Evolutionary conservation across 2,113 vertebrate species (phyloP).

Genomic region (Corythaixoides concolor): DNA sequence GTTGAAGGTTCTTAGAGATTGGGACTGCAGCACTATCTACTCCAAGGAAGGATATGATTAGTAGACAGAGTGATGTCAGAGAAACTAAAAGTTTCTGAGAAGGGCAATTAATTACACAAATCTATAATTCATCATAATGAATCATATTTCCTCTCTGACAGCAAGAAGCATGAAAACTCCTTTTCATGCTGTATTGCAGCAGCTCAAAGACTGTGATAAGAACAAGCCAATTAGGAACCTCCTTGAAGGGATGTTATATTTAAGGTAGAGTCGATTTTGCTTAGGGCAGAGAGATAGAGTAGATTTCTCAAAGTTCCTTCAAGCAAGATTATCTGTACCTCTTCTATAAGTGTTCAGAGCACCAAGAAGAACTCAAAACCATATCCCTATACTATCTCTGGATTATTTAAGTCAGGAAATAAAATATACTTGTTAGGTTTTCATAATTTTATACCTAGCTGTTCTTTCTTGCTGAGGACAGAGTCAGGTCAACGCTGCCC

Average conservation of each 20-base stretch:
- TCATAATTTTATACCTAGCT: not conserved
- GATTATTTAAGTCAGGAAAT: not conserved
- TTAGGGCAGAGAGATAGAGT: not conserved
- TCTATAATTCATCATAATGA: constrained; percentile 4
- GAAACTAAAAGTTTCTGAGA: not conserved
- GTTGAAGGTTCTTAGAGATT: not conserved
- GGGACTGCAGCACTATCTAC: not conserved
- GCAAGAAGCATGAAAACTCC: not conserved
- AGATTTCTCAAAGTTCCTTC: not conserved
- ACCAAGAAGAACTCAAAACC: not conserved
- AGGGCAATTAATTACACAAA: constrained; percentile 1
- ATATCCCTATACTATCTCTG: not conserved
- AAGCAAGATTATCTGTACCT: not conserved
- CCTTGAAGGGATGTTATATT: not conserved
- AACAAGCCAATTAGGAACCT: constrained; percentile 2
- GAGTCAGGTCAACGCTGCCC: not conserved
- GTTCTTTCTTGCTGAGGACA: not conserved
- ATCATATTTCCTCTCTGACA: not conserved
- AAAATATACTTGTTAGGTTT: not conserved
- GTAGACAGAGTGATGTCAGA: not conserved
- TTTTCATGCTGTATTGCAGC: not conserved
- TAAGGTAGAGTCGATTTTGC: not conserved
- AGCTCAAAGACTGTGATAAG: not conserved
- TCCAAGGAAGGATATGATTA: not conserved
- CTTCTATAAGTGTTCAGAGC: not conserved